These are phyloP conservation scores for Actinia tenebrosa DNA, from an alignment of 64 coral and sea anemone species.

Conservation along the genomic window DNA sequence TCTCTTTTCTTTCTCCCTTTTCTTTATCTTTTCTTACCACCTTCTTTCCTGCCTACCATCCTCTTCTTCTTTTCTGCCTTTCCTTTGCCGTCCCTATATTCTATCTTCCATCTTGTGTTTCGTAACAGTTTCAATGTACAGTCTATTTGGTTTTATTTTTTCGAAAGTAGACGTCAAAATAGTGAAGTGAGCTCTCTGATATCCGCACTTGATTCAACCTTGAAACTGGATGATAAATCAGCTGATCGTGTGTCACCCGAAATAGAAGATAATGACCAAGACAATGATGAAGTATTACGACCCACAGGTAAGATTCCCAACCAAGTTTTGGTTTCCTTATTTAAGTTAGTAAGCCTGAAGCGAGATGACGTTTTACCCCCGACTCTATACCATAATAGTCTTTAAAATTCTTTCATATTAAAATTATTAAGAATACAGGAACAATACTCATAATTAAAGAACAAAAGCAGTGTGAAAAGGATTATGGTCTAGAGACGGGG, in stretches of 20 bases:
- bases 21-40: background rate
- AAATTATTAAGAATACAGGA: no score
- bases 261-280: constrained; percentile 3
- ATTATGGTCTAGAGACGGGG: no score
- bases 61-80: background rate
- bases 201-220: constrained; percentile 70
- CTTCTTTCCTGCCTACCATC: background rate
- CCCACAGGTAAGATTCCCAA: background rate
- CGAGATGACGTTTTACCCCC: no score
- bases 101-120: background rate
- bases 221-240: constrained; percentile 57
- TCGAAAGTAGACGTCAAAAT: constrained; percentile 36
- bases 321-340: background rate
- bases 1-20: background rate
- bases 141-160: background rate
- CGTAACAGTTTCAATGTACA: background rate
- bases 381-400: no score
- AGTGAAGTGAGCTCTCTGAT: constrained; percentile 94
- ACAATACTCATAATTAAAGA: no score
- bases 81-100: background rate
- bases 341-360: no score
- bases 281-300: constrained; percentile 14
- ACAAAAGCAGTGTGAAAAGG: no score
- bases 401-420: no score
- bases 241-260: constrained; percentile 64